These are phyloP conservation scores for Habrosyne pyritoides DNA, from an alignment of 2,888 invertebrate genomes.

Conservation along the genomic window DNA sequence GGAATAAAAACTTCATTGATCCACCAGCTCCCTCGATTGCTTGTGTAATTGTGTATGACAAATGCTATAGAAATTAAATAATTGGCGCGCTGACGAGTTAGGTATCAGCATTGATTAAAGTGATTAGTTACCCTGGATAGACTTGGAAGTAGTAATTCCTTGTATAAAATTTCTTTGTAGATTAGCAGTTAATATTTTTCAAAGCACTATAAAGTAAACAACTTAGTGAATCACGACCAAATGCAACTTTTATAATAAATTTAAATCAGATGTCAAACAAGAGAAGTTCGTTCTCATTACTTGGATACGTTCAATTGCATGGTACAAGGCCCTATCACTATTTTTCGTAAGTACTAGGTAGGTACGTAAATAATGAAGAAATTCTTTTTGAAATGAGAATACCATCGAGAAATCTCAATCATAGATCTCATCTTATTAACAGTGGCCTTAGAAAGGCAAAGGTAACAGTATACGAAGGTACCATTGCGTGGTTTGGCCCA, in stretches of 20 bases:
- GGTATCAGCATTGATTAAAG: neutral
- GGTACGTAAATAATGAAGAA: slow-evolving; percentile 9
- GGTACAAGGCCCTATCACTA: neutral
- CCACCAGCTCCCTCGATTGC: too few species aligned
- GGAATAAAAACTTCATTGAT: too few species aligned
- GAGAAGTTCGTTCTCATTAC: neutral
- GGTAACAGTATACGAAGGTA: slow-evolving; percentile 60
- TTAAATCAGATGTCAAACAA: neutral
- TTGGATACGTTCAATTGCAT: neutral
- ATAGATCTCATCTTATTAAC: slow-evolving; percentile 35
- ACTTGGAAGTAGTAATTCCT: too few species aligned
- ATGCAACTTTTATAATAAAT: neutral
- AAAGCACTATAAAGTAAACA: too few species aligned
- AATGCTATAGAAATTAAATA: neutral
- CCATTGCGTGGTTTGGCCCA: slow-evolving; percentile 59
- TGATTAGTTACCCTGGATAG: too few species aligned
- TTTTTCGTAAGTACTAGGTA: neutral
- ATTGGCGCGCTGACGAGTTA: neutral
- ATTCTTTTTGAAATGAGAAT: slow-evolving; percentile 4
- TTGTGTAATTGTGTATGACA: too few species aligned
- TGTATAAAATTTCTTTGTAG: too few species aligned
- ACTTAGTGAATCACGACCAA: too few species aligned
- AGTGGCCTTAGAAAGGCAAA: slow-evolving; percentile 58
- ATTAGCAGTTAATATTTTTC: too few species aligned
- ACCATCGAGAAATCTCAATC: slow-evolving; percentile 19